A percentile compares a stretch with the other conserved stretches of the same genome.
Conservation (phyloP, 2,113 vertebrate genomes). For the Erythrocercus mccallii region DNA sequence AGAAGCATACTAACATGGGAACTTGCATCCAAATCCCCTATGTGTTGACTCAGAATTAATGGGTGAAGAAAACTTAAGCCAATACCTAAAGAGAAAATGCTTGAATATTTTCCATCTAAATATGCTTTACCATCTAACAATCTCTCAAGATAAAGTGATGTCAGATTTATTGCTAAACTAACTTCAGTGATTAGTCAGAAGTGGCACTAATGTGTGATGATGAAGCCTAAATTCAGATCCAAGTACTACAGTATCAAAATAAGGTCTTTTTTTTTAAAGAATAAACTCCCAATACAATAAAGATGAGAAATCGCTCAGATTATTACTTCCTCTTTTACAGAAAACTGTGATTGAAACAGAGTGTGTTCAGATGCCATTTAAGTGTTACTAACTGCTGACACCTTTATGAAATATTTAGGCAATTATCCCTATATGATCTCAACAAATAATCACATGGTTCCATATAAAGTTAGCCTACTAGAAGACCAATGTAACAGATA, state of each 20-base stretch:
- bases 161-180: neutral
- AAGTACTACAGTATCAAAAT: neutral
- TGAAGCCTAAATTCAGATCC: neutral
- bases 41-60: neutral
- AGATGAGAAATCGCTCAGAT: neutral
- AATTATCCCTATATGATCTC: neutral
- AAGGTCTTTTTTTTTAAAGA: rapidly evolving
- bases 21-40: neutral
- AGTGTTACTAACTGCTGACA: neutral
- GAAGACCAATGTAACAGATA: neutral
- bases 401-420: neutral
- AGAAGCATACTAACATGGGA: neutral
- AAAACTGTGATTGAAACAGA: neutral
- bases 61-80: neutral
- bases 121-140: neutral
- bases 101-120: neutral
- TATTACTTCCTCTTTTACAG: neutral
- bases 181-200: neutral
- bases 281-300: neutral
- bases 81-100: neutral
- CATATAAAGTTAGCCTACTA: neutral
- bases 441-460: neutral
- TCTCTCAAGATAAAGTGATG: neutral
- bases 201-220: neutral
- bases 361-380: neutral